Conservation (phyloP, 1,140 invertebrate species). For the Zaprionus gabonicus region DNA sequence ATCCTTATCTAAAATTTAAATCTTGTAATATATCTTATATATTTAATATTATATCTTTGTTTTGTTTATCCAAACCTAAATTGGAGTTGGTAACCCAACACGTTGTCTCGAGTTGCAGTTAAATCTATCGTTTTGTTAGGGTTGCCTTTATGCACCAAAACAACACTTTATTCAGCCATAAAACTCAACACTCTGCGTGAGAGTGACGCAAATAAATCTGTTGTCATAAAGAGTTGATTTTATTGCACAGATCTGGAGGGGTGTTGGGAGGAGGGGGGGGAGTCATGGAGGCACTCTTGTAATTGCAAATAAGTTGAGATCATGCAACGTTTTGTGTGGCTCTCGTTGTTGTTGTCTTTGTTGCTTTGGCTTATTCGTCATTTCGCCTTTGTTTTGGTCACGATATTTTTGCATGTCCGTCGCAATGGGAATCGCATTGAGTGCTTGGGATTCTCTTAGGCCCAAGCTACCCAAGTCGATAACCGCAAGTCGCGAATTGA, state of each 20-base stretch:
- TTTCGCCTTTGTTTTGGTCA: conserved; percentile 50
- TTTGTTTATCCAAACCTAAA: no score
- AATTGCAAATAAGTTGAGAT: conserved; percentile 38
- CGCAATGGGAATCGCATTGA: neutral
- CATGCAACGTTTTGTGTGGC: conserved; percentile 33
- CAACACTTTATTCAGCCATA: neutral
- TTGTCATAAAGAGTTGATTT: conserved; percentile 9
- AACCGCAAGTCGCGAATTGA: conserved; percentile 32
- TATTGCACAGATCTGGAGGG: neutral
- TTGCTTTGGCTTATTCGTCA: conserved; percentile 32
- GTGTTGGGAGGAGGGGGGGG: no score
- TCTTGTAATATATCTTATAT: no score
- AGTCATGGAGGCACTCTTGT: conserved; percentile 13
- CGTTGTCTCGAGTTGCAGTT: neutral
- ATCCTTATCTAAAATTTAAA: neutral
- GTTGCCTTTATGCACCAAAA: neutral
- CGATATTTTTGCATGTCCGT: conserved; percentile 38
- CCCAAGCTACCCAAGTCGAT: conserved; percentile 38
- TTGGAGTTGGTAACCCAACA: neutral
- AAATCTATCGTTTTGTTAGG: neutral
- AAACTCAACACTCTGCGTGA: neutral
- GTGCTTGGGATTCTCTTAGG: neutral
- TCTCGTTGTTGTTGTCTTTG: neutral
- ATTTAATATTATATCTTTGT: no score
- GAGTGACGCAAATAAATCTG: conserved; percentile 1